phyloP scores from a whole-genome alignment of 2,113 vertebrate species.

The Platysternon megacephalum region DNA sequence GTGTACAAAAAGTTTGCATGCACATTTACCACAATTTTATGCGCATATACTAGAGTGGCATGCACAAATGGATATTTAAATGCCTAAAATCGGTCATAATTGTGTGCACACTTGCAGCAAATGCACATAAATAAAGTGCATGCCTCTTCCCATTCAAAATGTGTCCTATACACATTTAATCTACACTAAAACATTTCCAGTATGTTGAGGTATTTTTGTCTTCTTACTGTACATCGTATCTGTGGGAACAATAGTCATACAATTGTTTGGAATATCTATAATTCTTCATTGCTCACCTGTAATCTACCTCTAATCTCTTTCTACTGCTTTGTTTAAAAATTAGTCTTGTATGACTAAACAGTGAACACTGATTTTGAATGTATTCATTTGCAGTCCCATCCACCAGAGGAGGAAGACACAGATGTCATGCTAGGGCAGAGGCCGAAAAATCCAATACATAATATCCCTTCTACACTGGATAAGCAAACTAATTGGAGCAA shows the following conservation, averaged over 20 bases:
- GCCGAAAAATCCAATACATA: constrained; percentile 93
- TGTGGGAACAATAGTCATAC: background rate
- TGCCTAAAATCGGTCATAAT: background rate
- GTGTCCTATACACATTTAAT: background rate
- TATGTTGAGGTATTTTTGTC: background rate
- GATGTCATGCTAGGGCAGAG: constrained; percentile 94
- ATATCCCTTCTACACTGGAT: constrained; percentile 97
- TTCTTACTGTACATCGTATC: background rate
- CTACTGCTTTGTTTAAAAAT: constrained; percentile 60
- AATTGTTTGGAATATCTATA: constrained; percentile 18
- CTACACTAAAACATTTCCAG: background rate
- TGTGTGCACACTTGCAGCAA: background rate
- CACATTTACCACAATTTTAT: background rate
- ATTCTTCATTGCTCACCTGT: constrained; percentile 39
- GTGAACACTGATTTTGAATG: constrained; percentile 71
- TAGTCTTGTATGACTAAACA: constrained; percentile 47
- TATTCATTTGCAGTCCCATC: constrained; percentile 88
- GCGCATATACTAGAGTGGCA: background rate
- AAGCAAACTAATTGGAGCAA: constrained; percentile 99
- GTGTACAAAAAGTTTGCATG: background rate
- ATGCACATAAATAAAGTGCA: rapidly evolving
- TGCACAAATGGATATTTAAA: background rate
- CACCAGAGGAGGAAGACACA: constrained; percentile 87
- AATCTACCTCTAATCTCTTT: constrained; percentile 63
- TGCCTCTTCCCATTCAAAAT: background rate